Conservation (phyloP, 2,888 invertebrate species). For the Agelastica alni region DNA sequence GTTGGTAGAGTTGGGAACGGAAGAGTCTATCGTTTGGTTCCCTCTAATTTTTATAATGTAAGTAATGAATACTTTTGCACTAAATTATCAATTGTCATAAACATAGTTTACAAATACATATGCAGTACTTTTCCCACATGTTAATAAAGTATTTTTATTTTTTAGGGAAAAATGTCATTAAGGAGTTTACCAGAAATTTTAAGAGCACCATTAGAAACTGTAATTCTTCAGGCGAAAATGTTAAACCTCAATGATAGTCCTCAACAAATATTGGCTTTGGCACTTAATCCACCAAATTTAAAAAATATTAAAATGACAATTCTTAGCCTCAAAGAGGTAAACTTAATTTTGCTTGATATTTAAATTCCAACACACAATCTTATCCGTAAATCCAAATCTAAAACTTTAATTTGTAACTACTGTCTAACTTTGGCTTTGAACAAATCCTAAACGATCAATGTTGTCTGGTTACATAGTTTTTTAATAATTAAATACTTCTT, state of each 20-base stretch:
- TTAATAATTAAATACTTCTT: too few relatives aligned
- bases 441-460: too few relatives aligned
- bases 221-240: slow-evolving; percentile 80
- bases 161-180: slow-evolving; percentile 58
- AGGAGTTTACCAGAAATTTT: slow-evolving; percentile 76
- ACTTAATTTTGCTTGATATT: too few relatives aligned
- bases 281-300: slow-evolving; percentile 86
- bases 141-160: slow-evolving; percentile 1
- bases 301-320: slow-evolving; percentile 81
- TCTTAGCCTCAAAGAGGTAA: slow-evolving; percentile 78
- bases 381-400: too few relatives aligned
- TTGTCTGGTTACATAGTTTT: too few relatives aligned
- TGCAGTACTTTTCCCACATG: neutral
- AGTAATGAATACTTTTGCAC: slow-evolving; percentile 24
- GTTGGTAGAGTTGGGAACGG: slow-evolving; percentile 87
- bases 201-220: slow-evolving; percentile 77
- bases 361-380: too few relatives aligned
- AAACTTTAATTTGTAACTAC: too few relatives aligned
- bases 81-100: neutral
- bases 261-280: slow-evolving; percentile 75
- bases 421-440: too few relatives aligned
- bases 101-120: neutral
- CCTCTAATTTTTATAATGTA: slow-evolving; percentile 67
- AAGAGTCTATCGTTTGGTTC: slow-evolving; percentile 81
- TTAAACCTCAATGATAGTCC: slow-evolving; percentile 81